Conservation (phyloP, 2,888 invertebrate genomes). For the Neoscelio sp. region DNA sequence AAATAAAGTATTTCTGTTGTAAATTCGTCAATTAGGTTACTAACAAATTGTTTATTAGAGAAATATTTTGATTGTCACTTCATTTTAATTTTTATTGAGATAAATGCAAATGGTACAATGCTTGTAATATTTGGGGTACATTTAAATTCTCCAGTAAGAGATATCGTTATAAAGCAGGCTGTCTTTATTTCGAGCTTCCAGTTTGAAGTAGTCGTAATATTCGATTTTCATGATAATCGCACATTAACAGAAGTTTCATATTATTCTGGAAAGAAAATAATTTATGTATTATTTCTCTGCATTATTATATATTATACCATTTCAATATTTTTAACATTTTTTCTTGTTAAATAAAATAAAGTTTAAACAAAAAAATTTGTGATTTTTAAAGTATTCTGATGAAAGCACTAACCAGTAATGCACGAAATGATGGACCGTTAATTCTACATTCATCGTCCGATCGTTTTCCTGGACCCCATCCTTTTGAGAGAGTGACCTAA, state of each 20-base stretch:
- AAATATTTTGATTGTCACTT: too few species aligned
- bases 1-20: too few species aligned
- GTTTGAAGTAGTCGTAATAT: not conserved
- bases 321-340: not conserved
- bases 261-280: conserved; percentile 54
- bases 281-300: not conserved
- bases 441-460: conserved; percentile 53
- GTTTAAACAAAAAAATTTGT: not conserved
- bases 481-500: conserved; percentile 67
- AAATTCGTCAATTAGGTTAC: too few species aligned
- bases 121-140: conserved; percentile 5
- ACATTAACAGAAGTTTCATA: conserved; percentile 48
- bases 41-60: too few species aligned
- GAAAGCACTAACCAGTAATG: conserved; percentile 62
- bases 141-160: conserved; percentile 8
- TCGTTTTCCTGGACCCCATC: conserved; percentile 70
- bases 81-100: too few species aligned
- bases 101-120: conserved; percentile 44
- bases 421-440: conserved; percentile 52
- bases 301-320: not conserved
- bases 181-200: not conserved
- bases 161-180: not conserved
- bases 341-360: not conserved
- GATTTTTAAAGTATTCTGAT: too few species aligned
- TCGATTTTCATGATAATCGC: conserved; percentile 44